Conservation (phyloP, 2,113 vertebrate genomes). For the Trematocara unimaculatum region DNA sequence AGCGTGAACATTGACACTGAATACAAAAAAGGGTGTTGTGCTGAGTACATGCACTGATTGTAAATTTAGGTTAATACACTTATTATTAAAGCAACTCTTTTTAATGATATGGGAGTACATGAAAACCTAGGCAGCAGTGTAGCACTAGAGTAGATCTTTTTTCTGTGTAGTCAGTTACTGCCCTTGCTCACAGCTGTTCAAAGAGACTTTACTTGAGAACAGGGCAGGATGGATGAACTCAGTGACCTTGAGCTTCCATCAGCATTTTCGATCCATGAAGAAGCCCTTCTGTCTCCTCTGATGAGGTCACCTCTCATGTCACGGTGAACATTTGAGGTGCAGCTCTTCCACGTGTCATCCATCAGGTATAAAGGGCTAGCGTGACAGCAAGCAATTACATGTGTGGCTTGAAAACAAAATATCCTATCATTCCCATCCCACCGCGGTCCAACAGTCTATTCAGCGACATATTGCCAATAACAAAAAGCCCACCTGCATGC, state of each 20-base stretch:
- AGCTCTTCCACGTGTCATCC: slow-evolving; percentile 40
- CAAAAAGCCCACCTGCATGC: neutral
- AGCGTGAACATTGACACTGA: neutral
- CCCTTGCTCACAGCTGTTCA: slow-evolving; percentile 50
- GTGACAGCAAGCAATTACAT: slow-evolving; percentile 52
- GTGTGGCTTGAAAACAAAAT: neutral
- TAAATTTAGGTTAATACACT: slow-evolving; percentile 34
- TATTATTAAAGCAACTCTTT: slow-evolving; percentile 18
- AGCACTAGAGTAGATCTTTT: neutral
- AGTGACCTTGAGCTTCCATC: slow-evolving; percentile 58
- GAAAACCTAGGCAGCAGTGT: neutral
- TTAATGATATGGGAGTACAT: slow-evolving; percentile 11
- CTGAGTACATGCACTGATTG: neutral
- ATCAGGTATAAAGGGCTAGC: slow-evolving; percentile 32
- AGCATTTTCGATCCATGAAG: slow-evolving; percentile 46
- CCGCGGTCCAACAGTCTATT: neutral
- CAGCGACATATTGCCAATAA: neutral
- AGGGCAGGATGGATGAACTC: slow-evolving; percentile 44
- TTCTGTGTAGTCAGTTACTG: slow-evolving; percentile 32
- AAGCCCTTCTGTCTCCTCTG: slow-evolving; percentile 1
- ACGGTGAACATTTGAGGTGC: slow-evolving; percentile 16
- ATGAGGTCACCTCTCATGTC: slow-evolving; percentile 58
- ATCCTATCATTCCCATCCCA: neutral
- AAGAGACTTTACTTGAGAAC: slow-evolving; percentile 31
- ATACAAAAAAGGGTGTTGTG: neutral